Evolutionary conservation across 1,140 invertebrate genomes (phyloP).

Genomic region (Drosophila pachea): DNA sequence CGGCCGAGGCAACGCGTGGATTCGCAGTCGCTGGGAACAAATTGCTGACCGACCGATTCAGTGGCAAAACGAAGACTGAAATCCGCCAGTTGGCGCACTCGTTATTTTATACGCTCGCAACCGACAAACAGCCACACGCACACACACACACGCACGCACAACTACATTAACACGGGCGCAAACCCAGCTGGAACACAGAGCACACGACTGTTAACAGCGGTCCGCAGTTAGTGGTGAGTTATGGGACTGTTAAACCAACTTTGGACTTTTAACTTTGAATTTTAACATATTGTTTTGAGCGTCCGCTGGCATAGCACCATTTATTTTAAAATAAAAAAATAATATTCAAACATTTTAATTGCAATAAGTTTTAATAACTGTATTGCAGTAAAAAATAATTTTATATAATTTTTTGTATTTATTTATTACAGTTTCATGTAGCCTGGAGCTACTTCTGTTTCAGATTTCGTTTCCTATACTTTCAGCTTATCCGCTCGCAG

Average conservation of each 20-base stretch:
- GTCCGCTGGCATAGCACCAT: no score
- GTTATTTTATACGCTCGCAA: slow-evolving; percentile 65
- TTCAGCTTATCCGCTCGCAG: slow-evolving; percentile 2
- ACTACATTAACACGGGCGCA: background rate
- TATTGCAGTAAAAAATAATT: no score
- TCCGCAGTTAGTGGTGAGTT: slow-evolving; percentile 46
- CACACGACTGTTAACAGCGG: slow-evolving; percentile 24
- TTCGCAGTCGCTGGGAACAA: slow-evolving; percentile 37
- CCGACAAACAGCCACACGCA: slow-evolving; percentile 6
- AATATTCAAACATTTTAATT: no score
- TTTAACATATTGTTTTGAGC: slow-evolving; percentile 2
- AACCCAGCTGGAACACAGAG: background rate
- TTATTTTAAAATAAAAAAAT: no score
- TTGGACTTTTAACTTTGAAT: slow-evolving; percentile 12
- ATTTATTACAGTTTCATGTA: background rate
- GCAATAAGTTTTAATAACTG: no score
- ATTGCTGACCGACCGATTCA: slow-evolving; percentile 72
- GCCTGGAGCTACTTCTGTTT: no score
- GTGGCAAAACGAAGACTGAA: slow-evolving; percentile 77
- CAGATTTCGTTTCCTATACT: background rate
- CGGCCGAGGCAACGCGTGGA: slow-evolving; percentile 52
- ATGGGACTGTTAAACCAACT: slow-evolving; percentile 5
- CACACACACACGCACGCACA: background rate
- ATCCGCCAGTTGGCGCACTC: slow-evolving; percentile 67
- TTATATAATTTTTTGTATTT: background rate